phyloP scores from a whole-genome alignment of 2,888 invertebrate species.

The Metopia argyrocephala region DNA sequence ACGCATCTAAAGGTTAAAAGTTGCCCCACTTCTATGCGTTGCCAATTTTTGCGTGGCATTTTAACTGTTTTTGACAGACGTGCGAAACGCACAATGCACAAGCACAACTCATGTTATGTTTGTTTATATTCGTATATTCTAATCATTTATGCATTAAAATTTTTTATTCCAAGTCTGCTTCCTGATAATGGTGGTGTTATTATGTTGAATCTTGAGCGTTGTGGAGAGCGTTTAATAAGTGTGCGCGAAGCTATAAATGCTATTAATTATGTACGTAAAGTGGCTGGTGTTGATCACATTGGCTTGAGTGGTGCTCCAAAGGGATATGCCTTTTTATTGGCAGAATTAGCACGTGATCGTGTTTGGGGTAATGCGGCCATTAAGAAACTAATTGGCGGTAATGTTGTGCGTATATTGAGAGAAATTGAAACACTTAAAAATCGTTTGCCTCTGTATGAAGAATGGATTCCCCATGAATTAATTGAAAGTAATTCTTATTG shows the following conservation, averaged over 20 bases:
- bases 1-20: no score
- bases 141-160: background rate
- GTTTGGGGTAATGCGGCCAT: conserved; percentile 82
- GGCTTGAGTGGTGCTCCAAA: conserved; percentile 81
- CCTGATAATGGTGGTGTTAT: conserved; percentile 82
- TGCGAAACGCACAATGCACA: no score
- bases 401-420: conserved; percentile 81
- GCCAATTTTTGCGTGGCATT: no score
- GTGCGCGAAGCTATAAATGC: conserved; percentile 80
- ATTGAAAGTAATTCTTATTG: conserved; percentile 81
- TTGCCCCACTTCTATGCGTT: no score
- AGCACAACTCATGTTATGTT: no score
- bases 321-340: conserved; percentile 81
- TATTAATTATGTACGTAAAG: conserved; percentile 83
- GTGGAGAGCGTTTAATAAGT: conserved; percentile 76
- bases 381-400: conserved; percentile 82
- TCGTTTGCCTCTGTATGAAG: conserved; percentile 79
- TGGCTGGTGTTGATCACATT: conserved; percentile 84
- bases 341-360: conserved; percentile 81
- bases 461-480: conserved; percentile 80
- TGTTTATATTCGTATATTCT: conserved; percentile 9
- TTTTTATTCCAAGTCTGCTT: conserved; percentile 69
- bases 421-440: conserved; percentile 79
- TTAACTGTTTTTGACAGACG: no score
- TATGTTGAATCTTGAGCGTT: conserved; percentile 82